Evolutionary conservation across 2,888 invertebrate species (phyloP).

Genomic region (Thecophora atra): DNA sequence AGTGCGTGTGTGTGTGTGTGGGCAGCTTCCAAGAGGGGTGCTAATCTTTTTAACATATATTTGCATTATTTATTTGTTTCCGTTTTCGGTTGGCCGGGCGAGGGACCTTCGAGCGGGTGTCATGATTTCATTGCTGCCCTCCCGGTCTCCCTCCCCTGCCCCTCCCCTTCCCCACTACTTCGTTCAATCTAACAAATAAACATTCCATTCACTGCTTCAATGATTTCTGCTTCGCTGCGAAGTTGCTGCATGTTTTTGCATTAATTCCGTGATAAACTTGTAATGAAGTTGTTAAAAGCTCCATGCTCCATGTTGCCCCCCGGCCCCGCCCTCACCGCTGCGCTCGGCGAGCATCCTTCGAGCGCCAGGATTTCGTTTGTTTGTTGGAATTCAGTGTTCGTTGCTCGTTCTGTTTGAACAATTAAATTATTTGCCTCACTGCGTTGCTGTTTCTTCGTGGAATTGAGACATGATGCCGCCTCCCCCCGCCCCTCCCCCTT

Average conservation of each 20-base stretch:
- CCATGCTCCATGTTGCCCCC: not conserved
- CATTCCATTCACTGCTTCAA: not conserved
- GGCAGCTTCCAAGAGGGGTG: constrained; percentile 50
- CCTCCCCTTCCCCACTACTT: not conserved
- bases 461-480: not conserved
- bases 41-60: constrained; percentile 62
- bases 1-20: not conserved
- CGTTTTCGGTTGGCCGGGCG: not conserved
- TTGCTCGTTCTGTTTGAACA: constrained; percentile 31
- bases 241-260: constrained; percentile 25
- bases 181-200: no score
- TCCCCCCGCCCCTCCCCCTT: not conserved
- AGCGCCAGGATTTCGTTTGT: not conserved
- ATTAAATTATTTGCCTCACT: constrained; percentile 35
- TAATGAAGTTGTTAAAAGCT: constrained; percentile 36
- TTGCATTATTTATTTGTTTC: constrained; percentile 58
- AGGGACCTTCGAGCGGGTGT: constrained; percentile 5
- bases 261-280: constrained; percentile 28
- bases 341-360: no score
- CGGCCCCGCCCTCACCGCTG: no score
- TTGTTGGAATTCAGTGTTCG: constrained; percentile 28
- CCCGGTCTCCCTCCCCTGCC: not conserved
- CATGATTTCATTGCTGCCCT: not conserved
- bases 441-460: not conserved
- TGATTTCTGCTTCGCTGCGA: not conserved